Conservation (phyloP, 2,888 invertebrate species). For the Rhagophthalmus giganteus region DNA sequence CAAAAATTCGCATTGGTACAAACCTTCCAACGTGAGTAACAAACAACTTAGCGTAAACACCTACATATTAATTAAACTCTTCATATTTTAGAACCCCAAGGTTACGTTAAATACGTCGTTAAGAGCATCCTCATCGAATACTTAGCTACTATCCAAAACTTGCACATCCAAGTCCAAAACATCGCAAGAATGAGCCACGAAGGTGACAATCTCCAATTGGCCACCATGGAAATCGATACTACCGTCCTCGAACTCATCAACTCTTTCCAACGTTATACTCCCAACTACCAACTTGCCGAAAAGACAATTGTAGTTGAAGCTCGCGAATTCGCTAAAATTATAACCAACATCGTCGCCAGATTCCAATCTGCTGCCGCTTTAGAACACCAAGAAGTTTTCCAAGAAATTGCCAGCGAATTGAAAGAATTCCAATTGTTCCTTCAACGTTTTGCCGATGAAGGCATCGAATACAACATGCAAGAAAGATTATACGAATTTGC, state of each 20-base stretch:
- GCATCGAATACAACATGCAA: neutral
- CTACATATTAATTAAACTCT: neutral
- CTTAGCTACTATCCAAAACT: constrained; percentile 6
- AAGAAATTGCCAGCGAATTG: constrained; percentile 8
- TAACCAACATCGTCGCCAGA: constrained; percentile 11
- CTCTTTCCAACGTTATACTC: constrained; percentile 1
- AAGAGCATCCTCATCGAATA: constrained; percentile 13
- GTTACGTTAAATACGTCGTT: neutral
- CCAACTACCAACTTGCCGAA: constrained; percentile 1
- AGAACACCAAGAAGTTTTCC: constrained; percentile 2
- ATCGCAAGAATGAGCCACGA: constrained; percentile 1
- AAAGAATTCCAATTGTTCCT: constrained; percentile 10
- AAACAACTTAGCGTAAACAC: neutral
- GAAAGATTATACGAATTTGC: constrained; percentile 3
- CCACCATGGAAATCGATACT: constrained; percentile 9
- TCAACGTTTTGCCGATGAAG: neutral
- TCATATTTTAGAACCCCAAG: neutral
- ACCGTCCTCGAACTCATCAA: constrained; percentile 6
- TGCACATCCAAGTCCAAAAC: constrained; percentile 8
- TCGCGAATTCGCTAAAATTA: constrained; percentile 10
- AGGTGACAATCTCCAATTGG: constrained; percentile 2
- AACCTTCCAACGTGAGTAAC: too few relatives aligned
- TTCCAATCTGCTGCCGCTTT: constrained; percentile 4
- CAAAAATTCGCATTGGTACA: constrained; percentile 13
- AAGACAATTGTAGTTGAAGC: constrained; percentile 8